Conservation (phyloP, 2,888 invertebrate genomes). For the Enchytraeus crypticus region DNA sequence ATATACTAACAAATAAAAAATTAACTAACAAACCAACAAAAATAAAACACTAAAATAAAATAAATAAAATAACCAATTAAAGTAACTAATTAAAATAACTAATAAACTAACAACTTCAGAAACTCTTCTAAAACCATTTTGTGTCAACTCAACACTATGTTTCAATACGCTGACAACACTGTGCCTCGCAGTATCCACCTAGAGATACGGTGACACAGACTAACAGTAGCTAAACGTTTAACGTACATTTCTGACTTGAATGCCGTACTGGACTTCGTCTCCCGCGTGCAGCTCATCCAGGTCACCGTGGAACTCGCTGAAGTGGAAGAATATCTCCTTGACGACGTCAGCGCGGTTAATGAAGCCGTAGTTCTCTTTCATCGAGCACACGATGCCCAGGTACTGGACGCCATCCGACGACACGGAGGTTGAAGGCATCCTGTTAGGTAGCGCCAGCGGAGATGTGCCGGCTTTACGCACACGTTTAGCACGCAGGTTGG, state of each 20-base stretch:
- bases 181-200: too few relatives aligned
- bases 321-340: slow-evolving; percentile 96
- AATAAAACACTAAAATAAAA: too few relatives aligned
- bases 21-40: too few relatives aligned
- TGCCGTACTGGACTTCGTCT: slow-evolving; percentile 92
- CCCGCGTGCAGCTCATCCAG: slow-evolving; percentile 68
- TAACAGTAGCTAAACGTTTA: too few relatives aligned
- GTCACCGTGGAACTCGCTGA: slow-evolving; percentile 73
- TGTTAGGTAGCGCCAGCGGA: neutral
- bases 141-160: too few relatives aligned
- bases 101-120: too few relatives aligned
- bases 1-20: too few relatives aligned
- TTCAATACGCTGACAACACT: too few relatives aligned
- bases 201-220: too few relatives aligned
- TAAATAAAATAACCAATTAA: too few relatives aligned
- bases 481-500: slow-evolving; percentile 85
- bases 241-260: slow-evolving; percentile 92
- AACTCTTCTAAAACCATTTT: too few relatives aligned
- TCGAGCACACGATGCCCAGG: slow-evolving; percentile 90
- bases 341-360: slow-evolving; percentile 91
- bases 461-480: slow-evolving; percentile 49
- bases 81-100: too few relatives aligned
- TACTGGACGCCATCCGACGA: slow-evolving; percentile 50
- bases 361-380: slow-evolving; percentile 94
- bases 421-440: neutral